Evolutionary conservation across 2,113 vertebrate genomes (phyloP).

Genomic region (Neopipo cinnamomea): DNA sequence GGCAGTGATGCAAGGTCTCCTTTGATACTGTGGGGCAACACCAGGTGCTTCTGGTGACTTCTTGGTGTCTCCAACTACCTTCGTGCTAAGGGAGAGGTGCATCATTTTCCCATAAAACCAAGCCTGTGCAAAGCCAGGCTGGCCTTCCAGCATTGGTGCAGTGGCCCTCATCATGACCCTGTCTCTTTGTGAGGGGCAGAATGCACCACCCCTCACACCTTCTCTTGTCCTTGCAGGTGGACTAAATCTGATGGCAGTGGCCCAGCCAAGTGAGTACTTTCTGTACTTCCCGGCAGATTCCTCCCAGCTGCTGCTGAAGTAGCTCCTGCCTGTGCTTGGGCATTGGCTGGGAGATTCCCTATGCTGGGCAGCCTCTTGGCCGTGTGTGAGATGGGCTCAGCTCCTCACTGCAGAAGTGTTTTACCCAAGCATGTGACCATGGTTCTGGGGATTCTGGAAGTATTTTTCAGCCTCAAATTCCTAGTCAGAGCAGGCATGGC

Average conservation of each 20-base stretch:
- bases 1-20: background rate
- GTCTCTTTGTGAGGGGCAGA: background rate
- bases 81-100: background rate
- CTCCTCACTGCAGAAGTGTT: background rate
- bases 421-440: background rate
- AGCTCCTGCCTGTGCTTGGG: background rate
- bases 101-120: background rate
- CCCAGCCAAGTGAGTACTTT: slow-evolving; percentile 58
- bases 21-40: background rate
- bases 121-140: background rate
- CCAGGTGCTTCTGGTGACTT: background rate
- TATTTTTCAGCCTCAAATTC: background rate
- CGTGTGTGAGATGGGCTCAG: background rate
- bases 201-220: background rate
- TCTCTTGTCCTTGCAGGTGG: slow-evolving; percentile 47
- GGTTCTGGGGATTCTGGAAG: background rate
- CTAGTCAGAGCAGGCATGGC: background rate
- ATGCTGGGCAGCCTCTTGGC: background rate
- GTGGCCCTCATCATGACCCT: background rate
- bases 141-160: background rate
- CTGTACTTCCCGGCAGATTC: background rate
- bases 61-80: background rate
- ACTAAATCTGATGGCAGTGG: slow-evolving; percentile 48
- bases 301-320: accelerated
- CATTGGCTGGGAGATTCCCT: background rate